Percentiles rank a stretch among this genome's conserved stretches.
These are phyloP conservation scores for Leptodactylus fallax DNA, from an alignment of 2,797 vertebrate genomes.

Conservation along the genomic window DNA sequence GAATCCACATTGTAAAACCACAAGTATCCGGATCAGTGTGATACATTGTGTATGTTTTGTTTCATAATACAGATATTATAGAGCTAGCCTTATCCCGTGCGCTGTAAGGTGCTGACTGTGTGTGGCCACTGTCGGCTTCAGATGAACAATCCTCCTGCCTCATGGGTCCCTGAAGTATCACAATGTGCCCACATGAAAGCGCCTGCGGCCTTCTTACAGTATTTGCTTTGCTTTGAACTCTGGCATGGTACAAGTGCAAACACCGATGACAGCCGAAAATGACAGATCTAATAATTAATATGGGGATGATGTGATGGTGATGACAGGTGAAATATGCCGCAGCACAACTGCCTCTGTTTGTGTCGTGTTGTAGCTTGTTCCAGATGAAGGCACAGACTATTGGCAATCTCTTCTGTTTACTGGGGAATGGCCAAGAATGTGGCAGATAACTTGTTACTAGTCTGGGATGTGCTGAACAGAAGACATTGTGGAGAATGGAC, in stretches of 20 bases:
- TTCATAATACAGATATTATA: not conserved
- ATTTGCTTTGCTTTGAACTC: slow-evolving; percentile 55
- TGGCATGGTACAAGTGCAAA: slow-evolving; percentile 53
- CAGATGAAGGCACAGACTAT: slow-evolving; percentile 60
- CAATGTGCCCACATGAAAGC: not conserved
- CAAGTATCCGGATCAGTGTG: not conserved
- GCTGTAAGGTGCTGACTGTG: not conserved
- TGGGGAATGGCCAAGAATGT: slow-evolving; percentile 65
- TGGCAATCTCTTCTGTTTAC: slow-evolving; percentile 51
- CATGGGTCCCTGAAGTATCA: not conserved
- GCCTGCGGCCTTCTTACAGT: slow-evolving; percentile 11
- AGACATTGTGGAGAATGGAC: slow-evolving; percentile 51
- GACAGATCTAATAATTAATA: slow-evolving; percentile 26
- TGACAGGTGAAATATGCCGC: slow-evolving; percentile 62
- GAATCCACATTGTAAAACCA: not conserved
- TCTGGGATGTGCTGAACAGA: slow-evolving; percentile 63
- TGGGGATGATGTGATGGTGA: slow-evolving; percentile 18
- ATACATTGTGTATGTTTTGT: not conserved
- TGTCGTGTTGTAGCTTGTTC: slow-evolving; percentile 61
- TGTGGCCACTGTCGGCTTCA: slow-evolving; percentile 4
- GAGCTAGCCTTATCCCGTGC: not conserved
- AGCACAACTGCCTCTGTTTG: slow-evolving; percentile 63
- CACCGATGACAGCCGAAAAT: slow-evolving; percentile 10
- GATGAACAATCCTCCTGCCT: not conserved
- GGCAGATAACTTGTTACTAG: slow-evolving; percentile 62